phyloP scores from a whole-genome alignment of 2,888 invertebrate genomes.

The Ormyrus pomaceus region DNA sequence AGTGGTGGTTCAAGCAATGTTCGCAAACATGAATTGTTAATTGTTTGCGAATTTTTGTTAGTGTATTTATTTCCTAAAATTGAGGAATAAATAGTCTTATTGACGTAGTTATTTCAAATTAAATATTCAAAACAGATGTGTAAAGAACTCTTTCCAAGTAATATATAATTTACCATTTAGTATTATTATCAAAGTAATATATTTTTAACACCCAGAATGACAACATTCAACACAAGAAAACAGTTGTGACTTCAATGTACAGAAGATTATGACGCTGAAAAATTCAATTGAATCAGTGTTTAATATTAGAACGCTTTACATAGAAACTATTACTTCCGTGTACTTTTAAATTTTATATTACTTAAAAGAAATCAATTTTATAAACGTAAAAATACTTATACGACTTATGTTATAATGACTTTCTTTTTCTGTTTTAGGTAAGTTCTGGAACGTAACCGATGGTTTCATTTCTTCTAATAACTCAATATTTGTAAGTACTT shows the following conservation, averaged over 20 bases:
- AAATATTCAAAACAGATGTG: too few species aligned
- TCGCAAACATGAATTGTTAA: too few species aligned
- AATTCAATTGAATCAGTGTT: slow-evolving; percentile 5
- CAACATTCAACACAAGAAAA: slow-evolving; percentile 12
- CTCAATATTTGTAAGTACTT: too few species aligned
- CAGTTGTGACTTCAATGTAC: slow-evolving; percentile 7
- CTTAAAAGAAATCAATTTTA: background rate
- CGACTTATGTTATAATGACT: background rate
- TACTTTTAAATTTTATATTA: too few species aligned
- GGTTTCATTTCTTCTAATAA: too few species aligned
- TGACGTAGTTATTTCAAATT: too few species aligned
- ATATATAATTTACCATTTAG: background rate
- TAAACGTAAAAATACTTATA: background rate
- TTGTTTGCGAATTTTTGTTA: too few species aligned
- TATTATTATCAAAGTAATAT: slow-evolving; percentile 1
- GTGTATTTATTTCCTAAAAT: too few species aligned
- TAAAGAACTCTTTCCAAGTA: too few species aligned
- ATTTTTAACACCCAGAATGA: slow-evolving; percentile 8
- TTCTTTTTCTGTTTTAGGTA: slow-evolving; percentile 39
- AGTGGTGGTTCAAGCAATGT: too few species aligned
- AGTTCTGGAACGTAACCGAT: background rate
- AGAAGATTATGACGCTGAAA: slow-evolving; percentile 10
- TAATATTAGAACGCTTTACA: background rate
- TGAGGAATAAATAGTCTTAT: too few species aligned
- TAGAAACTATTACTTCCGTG: too few species aligned